Percentiles rank a stretch among this genome's conserved stretches.
phyloP scores from a whole-genome alignment of 2,113 vertebrate genomes.

The Pangasianodon hypophthalmus region DNA sequence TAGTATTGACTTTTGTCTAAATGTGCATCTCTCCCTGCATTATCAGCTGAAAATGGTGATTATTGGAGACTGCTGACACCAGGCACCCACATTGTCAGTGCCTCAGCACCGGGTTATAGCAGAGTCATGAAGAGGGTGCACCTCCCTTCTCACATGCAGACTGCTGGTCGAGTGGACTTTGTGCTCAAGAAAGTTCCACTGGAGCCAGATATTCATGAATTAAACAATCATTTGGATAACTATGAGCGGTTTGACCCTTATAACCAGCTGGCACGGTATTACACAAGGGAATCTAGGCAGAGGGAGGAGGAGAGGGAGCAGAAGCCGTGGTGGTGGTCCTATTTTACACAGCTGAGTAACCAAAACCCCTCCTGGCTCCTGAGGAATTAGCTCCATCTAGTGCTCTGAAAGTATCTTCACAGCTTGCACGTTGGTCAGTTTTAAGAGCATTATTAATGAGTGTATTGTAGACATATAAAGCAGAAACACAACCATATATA shows the following conservation, averaged over 20 bases:
- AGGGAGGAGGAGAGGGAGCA: conserved; percentile 66
- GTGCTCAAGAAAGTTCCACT: conserved; percentile 67
- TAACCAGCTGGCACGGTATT: conserved; percentile 75
- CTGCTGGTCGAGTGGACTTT: conserved; percentile 87
- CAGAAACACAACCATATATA: neutral
- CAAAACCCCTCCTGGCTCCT: conserved; percentile 87
- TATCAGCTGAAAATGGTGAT: conserved; percentile 83
- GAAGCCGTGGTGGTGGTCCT: conserved; percentile 97
- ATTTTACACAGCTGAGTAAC: conserved; percentile 77
- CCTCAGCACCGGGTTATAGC: conserved; percentile 80
- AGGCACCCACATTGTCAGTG: conserved; percentile 79
- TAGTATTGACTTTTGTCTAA: neutral
- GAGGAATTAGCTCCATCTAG: conserved; percentile 64
- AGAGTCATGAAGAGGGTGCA: conserved; percentile 82
- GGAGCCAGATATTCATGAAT: conserved; percentile 58
- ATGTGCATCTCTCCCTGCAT: neutral
- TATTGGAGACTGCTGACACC: conserved; percentile 90
- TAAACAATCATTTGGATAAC: conserved; percentile 33
- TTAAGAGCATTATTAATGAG: neutral
- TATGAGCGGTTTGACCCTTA: conserved; percentile 72
- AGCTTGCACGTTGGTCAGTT: neutral
- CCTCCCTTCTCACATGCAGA: conserved; percentile 79
- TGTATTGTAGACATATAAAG: neutral
- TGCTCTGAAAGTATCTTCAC: neutral
- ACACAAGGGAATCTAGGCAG: conserved; percentile 10